These are phyloP conservation scores for Chalcosyrphus nemorum DNA, from an alignment of 2,888 invertebrate genomes.

Conservation along the genomic window DNA sequence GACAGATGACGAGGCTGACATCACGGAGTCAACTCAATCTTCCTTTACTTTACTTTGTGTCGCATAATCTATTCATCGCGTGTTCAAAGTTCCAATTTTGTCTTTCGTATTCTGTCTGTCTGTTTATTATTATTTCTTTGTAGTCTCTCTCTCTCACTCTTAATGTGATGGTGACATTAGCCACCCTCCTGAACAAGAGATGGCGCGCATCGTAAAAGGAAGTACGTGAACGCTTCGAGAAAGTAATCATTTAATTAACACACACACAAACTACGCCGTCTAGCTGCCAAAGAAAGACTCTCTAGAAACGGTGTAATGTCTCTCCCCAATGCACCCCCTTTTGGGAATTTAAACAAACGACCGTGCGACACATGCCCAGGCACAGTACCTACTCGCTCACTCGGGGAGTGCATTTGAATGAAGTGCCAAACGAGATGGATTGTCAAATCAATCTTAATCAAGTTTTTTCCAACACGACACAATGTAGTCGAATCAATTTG, in stretches of 20 bases:
- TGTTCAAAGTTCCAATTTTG: constrained; percentile 33
- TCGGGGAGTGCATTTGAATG: constrained; percentile 61
- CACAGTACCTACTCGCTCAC: too few relatives aligned
- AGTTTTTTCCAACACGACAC: constrained; percentile 46
- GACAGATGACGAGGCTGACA: constrained; percentile 33
- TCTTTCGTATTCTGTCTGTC: not conserved
- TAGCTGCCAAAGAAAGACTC: not conserved
- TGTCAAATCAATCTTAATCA: constrained; percentile 73
- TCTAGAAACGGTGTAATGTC: constrained; percentile 7
- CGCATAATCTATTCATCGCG: constrained; percentile 66
- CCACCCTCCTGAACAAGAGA: not conserved
- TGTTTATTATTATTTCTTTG: not conserved
- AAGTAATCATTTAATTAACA: constrained; percentile 68
- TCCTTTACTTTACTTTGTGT: constrained; percentile 25
- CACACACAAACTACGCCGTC: constrained; percentile 41
- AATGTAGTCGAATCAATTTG: constrained; percentile 57
- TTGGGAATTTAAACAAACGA: constrained; percentile 38
- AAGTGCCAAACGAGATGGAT: constrained; percentile 71
- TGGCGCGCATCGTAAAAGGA: constrained; percentile 22
- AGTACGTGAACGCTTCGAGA: constrained; percentile 51
- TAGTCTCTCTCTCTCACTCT: too few relatives aligned
- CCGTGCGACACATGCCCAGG: not conserved
- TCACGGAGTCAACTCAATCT: constrained; percentile 47
- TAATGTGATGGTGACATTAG: constrained; percentile 18
- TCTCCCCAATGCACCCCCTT: constrained; percentile 16